Evolutionary conservation across 2,113 vertebrate species (phyloP), one percentile per base, ranked within the genome.

Genomic region (Malurus cyaneus): DNA sequence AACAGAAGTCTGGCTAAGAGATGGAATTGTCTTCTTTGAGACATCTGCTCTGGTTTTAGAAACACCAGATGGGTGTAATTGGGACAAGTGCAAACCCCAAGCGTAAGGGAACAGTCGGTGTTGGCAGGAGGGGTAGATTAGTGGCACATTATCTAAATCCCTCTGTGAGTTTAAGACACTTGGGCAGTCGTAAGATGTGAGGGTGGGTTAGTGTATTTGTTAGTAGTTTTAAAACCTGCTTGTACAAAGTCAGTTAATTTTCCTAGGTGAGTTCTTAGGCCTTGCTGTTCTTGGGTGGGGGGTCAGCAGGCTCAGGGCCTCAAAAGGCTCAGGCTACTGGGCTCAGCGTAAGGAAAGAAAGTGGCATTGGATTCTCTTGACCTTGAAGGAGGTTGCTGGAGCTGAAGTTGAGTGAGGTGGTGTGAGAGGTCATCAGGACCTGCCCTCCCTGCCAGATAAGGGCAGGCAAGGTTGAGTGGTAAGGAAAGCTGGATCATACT

Each of bases 21-120:
- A 8, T 36, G 47, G 64, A 78, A 39, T 78, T 79, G 15, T 74
- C 73, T 62, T 49, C 64, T 69, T 50, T 31, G 42, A 93, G 65
- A 89, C 88, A 74, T 83, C 81, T 87, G 90, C 74, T 80, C n/a
- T 71, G 84, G 28, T 31, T 93, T 87, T 87, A 72, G 88, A 41
- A 81, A 5, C 39, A 62, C 69, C 50, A 60, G 84, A 80, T 80
- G 77, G n/a, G 61, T 78, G 7, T 69, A 49, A 64, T n/a, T 64
- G 25, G 52, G 72, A 20, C 64, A 66, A 81, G 81, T 50, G 70
- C 88, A 73, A 61, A 34, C 8, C 24, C 59, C 46, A 7, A 46
- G 92, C 54, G 54, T 3, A 42, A 65, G 84, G 84, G 69, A 70
- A 69, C 50, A 41, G 36, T 46, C 5, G 1, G 53, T 14, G 7